Percentiles rank a stretch among this genome's conserved stretches.
Evolutionary conservation across 2,888 invertebrate species (phyloP).

Genomic region (Sarcophaga caerulescens): DNA sequence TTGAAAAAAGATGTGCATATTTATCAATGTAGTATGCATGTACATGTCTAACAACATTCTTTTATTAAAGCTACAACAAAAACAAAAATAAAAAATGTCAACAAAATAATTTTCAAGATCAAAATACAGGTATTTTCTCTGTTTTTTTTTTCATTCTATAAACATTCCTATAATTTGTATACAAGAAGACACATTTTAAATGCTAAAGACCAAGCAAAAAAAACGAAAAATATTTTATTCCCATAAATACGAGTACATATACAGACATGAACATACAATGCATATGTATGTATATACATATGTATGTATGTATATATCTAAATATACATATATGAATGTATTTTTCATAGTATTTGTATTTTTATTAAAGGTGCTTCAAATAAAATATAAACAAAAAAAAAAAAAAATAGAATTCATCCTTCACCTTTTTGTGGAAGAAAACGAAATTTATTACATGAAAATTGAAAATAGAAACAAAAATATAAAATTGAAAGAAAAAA

Average conservation of each 20-base stretch:
- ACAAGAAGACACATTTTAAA: too few species aligned
- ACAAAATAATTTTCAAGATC: conserved; percentile 66
- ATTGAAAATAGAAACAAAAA: conserved; percentile 28
- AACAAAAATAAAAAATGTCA: conserved; percentile 56
- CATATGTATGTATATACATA: neutral
- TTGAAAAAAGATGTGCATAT: too few species aligned
- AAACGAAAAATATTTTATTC: too few species aligned
- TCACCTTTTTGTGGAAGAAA: conserved; percentile 66
- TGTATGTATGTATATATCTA: neutral
- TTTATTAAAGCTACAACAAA: neutral
- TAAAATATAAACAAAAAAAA: neutral
- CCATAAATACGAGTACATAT: too few species aligned
- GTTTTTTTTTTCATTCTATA: too few species aligned
- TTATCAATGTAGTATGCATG: neutral
- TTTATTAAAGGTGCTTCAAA: conserved; percentile 42
- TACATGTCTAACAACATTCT: neutral
- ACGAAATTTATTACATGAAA: conserved; percentile 59
- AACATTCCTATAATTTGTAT: too few species aligned
- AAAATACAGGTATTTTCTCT: conserved; percentile 57
- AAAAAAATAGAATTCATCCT: conserved; percentile 62
- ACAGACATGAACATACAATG: neutral
- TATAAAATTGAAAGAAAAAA: conserved; percentile 3
- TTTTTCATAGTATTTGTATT: conserved; percentile 38
- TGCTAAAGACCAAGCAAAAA: too few species aligned
- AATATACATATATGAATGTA: too few species aligned